Evolutionary conservation across 2,797 vertebrate species (phyloP).

Genomic region (Phalloptychus januarius): DNA sequence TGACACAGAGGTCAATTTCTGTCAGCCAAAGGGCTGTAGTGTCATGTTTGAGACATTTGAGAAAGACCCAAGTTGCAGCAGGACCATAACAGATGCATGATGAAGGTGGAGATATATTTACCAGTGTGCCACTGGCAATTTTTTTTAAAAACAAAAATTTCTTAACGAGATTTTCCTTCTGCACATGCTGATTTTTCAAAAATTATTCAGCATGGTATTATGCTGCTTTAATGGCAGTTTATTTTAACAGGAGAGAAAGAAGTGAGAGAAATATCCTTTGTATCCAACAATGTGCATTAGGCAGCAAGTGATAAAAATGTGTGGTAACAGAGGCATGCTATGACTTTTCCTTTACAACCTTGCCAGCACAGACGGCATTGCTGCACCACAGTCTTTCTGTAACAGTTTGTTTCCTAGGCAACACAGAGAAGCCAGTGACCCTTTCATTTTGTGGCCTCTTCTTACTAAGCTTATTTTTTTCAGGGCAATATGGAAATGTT

Average conservation of each 20-base stretch:
- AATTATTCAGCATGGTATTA: neutral
- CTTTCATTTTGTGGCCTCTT: constrained; percentile 47
- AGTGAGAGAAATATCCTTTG: neutral
- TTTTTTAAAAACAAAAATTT: neutral
- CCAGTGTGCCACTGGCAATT: neutral
- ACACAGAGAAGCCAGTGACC: constrained; percentile 51
- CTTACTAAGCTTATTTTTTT: constrained; percentile 49
- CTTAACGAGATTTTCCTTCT: neutral
- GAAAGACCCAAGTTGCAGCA: neutral
- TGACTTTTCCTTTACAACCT: constrained; percentile 12
- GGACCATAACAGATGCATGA: neutral
- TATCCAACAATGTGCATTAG: neutral
- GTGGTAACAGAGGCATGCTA: neutral
- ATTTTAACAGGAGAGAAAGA: neutral
- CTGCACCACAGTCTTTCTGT: constrained; percentile 25
- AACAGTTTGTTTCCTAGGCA: constrained; percentile 68
- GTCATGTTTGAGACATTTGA: too few relatives aligned
- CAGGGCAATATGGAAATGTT: constrained; percentile 44
- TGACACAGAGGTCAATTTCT: neutral
- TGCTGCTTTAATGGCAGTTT: neutral
- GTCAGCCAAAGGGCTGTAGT: neutral
- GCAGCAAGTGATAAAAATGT: neutral
- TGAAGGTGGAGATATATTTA: neutral
- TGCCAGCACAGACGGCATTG: constrained; percentile 12
- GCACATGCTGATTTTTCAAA: neutral